Evolutionary conservation across 2,113 vertebrate genomes (phyloP).

Genomic region (Myrmecophaga tridactyla): DNA sequence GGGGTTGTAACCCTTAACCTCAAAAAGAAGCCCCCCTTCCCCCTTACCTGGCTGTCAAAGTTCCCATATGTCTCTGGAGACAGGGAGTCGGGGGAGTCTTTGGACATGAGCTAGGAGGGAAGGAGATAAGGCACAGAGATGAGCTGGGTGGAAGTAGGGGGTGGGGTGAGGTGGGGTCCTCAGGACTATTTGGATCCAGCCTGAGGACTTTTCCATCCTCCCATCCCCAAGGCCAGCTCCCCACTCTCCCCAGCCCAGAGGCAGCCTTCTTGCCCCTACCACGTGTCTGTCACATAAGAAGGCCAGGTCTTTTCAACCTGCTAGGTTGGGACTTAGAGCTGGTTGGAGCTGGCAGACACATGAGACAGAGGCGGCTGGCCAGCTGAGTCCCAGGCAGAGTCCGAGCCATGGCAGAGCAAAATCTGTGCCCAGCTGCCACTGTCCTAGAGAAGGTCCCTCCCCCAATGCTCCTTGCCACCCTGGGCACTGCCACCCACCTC

Average conservation of each 20-base stretch:
- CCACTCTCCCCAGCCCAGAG: neutral
- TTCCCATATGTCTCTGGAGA: constrained; percentile 88
- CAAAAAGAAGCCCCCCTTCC: neutral
- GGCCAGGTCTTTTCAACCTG: neutral
- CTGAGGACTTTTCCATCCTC: neutral
- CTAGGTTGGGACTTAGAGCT: neutral
- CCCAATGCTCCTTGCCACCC: neutral
- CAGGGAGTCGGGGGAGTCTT: constrained; percentile 86
- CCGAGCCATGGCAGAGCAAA: neutral
- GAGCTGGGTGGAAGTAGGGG: neutral
- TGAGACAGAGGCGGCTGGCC: neutral
- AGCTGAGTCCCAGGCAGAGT: constrained; percentile 18
- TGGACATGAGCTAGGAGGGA: constrained; percentile 86
- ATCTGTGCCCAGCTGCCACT: neutral
- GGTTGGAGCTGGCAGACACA: constrained; percentile 14
- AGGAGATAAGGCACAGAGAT: neutral
- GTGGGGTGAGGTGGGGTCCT: too few relatives aligned
- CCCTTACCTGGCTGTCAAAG: constrained; percentile 91
- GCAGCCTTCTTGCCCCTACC: neutral
- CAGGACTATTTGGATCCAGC: neutral
- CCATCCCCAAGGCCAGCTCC: neutral
- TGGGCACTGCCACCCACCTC: constrained; percentile 84
- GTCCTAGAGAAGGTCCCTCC: neutral
- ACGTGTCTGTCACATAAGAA: neutral
- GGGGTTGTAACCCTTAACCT: neutral